Conservation (phyloP, 2,113 vertebrate genomes). For the Burhinus bistriatus region DNA sequence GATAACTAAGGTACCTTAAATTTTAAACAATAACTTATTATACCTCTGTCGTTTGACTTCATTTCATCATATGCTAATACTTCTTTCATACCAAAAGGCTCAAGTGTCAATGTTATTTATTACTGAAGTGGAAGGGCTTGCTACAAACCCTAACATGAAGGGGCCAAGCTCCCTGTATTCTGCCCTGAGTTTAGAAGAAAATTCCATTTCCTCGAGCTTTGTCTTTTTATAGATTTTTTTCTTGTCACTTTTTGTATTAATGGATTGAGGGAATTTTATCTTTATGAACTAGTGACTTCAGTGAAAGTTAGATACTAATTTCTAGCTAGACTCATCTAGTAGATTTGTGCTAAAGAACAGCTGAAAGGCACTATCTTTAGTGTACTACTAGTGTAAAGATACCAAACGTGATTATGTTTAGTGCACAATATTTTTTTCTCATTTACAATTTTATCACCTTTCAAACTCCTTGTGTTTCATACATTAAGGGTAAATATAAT, state of each 20-base stretch:
- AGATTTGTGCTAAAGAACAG: not conserved
- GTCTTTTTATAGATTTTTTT: not conserved
- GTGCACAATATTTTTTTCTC: not conserved
- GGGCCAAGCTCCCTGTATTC: not conserved
- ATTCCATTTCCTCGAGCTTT: not conserved
- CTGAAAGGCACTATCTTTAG: not conserved
- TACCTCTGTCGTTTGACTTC: not conserved
- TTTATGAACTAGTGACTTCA: not conserved
- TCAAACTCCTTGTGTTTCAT: not conserved
- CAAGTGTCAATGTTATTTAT: not conserved
- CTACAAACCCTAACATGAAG: not conserved
- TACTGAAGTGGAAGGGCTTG: not conserved
- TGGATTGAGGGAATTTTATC: not conserved
- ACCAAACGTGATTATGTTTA: not conserved
- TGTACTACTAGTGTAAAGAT: not conserved
- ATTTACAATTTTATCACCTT: not conserved
- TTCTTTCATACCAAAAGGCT: not conserved
- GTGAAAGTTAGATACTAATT: not conserved
- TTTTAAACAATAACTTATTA: not conserved
- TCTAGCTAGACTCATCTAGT: not conserved
- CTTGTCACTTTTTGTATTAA: not conserved
- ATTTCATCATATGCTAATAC: not conserved
- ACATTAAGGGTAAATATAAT: not conserved
- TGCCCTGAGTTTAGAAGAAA: not conserved
- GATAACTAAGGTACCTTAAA: not conserved